phyloP scores from a whole-genome alignment of 2,888 invertebrate species.

The Drosophila macrospina region DNA sequence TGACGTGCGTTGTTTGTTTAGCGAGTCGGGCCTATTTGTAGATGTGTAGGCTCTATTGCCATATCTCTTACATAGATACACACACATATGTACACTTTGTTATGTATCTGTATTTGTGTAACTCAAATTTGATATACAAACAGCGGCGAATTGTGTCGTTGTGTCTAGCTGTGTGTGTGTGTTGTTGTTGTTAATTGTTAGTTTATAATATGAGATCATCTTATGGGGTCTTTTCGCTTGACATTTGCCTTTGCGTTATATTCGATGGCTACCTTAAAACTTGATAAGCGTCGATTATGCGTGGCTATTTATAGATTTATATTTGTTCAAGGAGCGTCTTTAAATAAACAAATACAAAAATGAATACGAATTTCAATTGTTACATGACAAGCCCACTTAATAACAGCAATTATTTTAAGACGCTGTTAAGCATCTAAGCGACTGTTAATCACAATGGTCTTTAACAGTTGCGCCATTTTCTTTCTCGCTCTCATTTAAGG shows the following conservation, averaged over 20 bases:
- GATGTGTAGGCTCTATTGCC: slow-evolving; percentile 43
- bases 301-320: slow-evolving; percentile 49
- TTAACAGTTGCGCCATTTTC: slow-evolving; percentile 46
- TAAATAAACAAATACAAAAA: slow-evolving; percentile 12
- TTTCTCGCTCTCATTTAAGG: slow-evolving; percentile 34
- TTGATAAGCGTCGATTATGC: slow-evolving; percentile 53
- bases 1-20: slow-evolving; percentile 70
- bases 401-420: slow-evolving; percentile 40
- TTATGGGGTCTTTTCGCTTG: slow-evolving; percentile 41
- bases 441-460: slow-evolving; percentile 16
- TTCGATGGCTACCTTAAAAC: slow-evolving; percentile 39
- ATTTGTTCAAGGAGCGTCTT: slow-evolving; percentile 30
- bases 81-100: no score
- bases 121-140: slow-evolving; percentile 72
- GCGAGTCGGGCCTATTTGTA: slow-evolving; percentile 50
- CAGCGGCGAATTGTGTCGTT: slow-evolving; percentile 52
- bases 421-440: slow-evolving; percentile 18
- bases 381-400: slow-evolving; percentile 35
- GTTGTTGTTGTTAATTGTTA: slow-evolving; percentile 69
- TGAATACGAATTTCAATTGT: slow-evolving; percentile 3
- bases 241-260: slow-evolving; percentile 41
- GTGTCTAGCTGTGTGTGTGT: slow-evolving; percentile 2
- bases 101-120: slow-evolving; percentile 20
- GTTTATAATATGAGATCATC: slow-evolving; percentile 77
- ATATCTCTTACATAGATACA: slow-evolving; percentile 49